A percentile compares a stretch with the other conserved stretches of the same genome.
Conservation (phyloP, 2,113 vertebrate genomes). For the Dunckerocampus dactyliophorus region DNA sequence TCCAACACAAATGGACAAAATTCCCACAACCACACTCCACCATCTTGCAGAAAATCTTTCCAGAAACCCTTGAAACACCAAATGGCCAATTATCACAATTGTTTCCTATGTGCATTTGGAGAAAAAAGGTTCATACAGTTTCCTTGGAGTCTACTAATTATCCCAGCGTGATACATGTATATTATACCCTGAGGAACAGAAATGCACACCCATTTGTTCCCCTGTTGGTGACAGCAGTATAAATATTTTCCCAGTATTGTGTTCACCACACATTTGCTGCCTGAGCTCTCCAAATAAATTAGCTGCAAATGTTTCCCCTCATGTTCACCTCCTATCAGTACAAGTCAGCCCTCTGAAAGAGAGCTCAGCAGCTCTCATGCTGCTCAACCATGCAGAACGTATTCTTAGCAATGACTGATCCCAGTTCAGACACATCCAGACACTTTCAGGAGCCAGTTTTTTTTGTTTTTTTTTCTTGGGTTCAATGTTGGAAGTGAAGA, state of each 20-base stretch:
- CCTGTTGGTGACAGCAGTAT: background rate
- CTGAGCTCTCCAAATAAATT: slow-evolving; percentile 38
- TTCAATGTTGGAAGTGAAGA: slow-evolving; percentile 8
- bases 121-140: too few relatives aligned
- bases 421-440: slow-evolving; percentile 40
- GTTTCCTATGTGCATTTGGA: too few relatives aligned
- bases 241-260: slow-evolving; percentile 11
- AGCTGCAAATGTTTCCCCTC: slow-evolving; percentile 12
- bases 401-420: slow-evolving; percentile 44
- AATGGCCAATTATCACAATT: too few relatives aligned
- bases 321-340: slow-evolving; percentile 48
- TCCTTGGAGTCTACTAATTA: too few relatives aligned
- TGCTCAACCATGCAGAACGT: slow-evolving; percentile 58
- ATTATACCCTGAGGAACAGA: background rate
- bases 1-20: background rate
- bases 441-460: slow-evolving; percentile 29
- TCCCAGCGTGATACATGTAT: too few relatives aligned
- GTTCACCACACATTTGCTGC: slow-evolving; percentile 11
- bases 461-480: too few relatives aligned
- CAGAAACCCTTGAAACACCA: too few relatives aligned
- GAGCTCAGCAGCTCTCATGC: slow-evolving; percentile 43
- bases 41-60: background rate
- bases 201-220: background rate
- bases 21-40: background rate
- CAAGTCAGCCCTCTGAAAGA: slow-evolving; percentile 36